These are phyloP conservation scores for Alethe castanea DNA, from an alignment of 2,113 vertebrate genomes.

Conservation along the genomic window DNA sequence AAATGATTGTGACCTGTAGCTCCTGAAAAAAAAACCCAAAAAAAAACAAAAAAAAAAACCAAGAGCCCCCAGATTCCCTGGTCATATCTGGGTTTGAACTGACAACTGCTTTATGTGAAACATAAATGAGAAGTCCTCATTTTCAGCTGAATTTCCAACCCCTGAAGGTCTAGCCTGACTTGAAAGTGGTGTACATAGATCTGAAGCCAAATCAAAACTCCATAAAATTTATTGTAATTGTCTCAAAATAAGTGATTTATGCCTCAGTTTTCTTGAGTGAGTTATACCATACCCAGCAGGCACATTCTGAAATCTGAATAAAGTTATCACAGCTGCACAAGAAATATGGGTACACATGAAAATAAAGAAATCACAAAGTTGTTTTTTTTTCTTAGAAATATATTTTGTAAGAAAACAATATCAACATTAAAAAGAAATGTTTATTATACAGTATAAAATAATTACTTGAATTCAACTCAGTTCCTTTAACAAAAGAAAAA, in stretches of 20 bases:
- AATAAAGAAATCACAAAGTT: neutral
- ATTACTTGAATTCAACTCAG: slow-evolving; percentile 44
- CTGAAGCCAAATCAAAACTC: neutral
- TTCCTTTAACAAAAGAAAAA: slow-evolving; percentile 11
- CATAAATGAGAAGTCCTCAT: neutral
- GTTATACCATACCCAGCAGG: neutral
- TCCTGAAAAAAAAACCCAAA: neutral
- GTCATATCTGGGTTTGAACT: neutral
- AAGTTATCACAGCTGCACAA: neutral
- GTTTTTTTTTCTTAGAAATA: slow-evolving; percentile 70
- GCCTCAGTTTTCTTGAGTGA: neutral
- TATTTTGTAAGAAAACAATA: slow-evolving; percentile 74
- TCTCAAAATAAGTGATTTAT: neutral
- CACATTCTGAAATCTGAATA: neutral
- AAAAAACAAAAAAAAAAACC: neutral
- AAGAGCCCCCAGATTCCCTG: neutral
- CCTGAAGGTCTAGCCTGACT: neutral
- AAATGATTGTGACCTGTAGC: neutral
- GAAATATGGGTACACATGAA: neutral
- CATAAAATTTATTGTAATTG: neutral
- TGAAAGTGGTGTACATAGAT: neutral
- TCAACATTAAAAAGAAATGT: slow-evolving; percentile 69
- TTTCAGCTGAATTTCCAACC: neutral
- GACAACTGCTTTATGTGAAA: neutral
- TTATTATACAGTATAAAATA: slow-evolving; percentile 77